A percentile compares a stretch with the other conserved stretches of the same genome.
Conservation (phyloP, 2,888 invertebrate genomes). For the Cordilura impudica region DNA sequence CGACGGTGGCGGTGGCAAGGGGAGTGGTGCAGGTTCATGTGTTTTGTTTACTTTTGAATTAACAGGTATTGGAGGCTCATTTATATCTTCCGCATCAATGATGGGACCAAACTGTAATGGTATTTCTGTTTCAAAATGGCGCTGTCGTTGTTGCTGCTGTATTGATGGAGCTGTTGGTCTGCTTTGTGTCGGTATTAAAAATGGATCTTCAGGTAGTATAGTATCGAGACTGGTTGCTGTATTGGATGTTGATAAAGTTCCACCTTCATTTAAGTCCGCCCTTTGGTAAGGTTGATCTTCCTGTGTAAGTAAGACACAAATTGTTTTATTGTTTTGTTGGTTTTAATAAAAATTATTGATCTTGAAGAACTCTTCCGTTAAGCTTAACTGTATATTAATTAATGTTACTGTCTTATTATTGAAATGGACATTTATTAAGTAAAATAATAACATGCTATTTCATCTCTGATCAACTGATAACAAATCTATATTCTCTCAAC, state of each 20-base stretch:
- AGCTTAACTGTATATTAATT: constrained; percentile 11
- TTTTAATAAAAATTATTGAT: neutral
- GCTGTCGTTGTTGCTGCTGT: constrained; percentile 67
- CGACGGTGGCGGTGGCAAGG: constrained; percentile 75
- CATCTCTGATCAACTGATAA: constrained; percentile 51
- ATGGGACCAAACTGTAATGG: constrained; percentile 74
- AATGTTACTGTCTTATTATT: constrained; percentile 26
- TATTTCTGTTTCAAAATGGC: constrained; percentile 68
- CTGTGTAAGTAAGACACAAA: constrained; percentile 60
- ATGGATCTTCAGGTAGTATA: constrained; percentile 77
- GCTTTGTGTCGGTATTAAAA: constrained; percentile 69
- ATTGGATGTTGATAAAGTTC: constrained; percentile 81
- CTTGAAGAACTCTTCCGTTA: neutral
- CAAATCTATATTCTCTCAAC: constrained; percentile 24
- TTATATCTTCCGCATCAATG: constrained; percentile 68
- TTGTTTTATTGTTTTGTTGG: neutral
- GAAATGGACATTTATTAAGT: constrained; percentile 26
- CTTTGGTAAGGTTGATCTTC: constrained; percentile 76
- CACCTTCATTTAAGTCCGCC: constrained; percentile 71
- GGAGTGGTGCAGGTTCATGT: constrained; percentile 69
- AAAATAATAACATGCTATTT: constrained; percentile 28
- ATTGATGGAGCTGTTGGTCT: constrained; percentile 53
- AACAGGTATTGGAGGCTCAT: constrained; percentile 66
- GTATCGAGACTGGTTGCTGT: constrained; percentile 82
- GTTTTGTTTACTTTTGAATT: constrained; percentile 65